Evolutionary conservation across 2,113 vertebrate species (phyloP).

Genomic region (Ursus arctos): DNA sequence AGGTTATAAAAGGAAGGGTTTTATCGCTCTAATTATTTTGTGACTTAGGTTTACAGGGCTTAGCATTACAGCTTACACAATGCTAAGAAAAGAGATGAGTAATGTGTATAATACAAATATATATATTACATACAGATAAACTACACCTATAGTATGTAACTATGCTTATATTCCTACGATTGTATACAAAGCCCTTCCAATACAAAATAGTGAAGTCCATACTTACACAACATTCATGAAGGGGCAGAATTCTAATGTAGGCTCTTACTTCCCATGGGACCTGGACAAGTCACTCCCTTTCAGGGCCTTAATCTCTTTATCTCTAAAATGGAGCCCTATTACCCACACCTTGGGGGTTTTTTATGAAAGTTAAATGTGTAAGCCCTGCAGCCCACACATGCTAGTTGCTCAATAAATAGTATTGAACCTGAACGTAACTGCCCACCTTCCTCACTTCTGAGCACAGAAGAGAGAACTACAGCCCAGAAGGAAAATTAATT

Average conservation of each 20-base stretch:
- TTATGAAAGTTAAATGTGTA: not conserved
- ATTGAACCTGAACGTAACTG: not conserved
- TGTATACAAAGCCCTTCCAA: not conserved
- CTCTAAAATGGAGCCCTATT: not conserved
- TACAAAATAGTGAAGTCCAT: slow-evolving; percentile 13
- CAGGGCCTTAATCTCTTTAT: not conserved
- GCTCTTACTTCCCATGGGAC: not conserved
- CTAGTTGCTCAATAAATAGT: not conserved
- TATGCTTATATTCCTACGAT: not conserved
- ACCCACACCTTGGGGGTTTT: not conserved
- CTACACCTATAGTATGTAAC: not conserved
- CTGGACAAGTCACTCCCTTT: not conserved
- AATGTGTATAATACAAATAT: not conserved
- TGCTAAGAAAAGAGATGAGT: not conserved
- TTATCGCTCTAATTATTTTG: not conserved
- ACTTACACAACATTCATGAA: not conserved
- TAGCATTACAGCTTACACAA: not conserved
- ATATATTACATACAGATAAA: not conserved
- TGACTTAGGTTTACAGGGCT: not conserved
- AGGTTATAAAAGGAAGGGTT: not conserved
- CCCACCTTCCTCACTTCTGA: not conserved
- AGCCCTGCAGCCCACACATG: not conserved
- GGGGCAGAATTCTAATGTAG: not conserved
- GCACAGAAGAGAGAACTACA: not conserved
- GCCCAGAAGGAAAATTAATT: not conserved